A percentile compares a stretch with the other conserved stretches of the same genome.
Evolutionary conservation across 2,888 invertebrate genomes (phyloP).

Genomic region (Temnothorax unifasciatus): DNA sequence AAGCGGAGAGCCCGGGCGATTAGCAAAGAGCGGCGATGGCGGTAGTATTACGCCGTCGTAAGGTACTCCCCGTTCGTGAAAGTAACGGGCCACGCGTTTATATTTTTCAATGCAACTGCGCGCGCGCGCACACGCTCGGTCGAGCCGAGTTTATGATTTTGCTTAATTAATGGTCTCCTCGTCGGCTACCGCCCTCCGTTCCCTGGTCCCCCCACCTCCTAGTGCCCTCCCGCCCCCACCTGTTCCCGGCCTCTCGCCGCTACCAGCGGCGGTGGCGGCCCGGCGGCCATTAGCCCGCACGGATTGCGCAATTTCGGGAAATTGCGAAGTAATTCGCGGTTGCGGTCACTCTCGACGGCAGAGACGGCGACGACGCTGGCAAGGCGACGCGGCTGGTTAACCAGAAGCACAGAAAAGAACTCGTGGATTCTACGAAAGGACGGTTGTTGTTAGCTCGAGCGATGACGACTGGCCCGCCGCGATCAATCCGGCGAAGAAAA

Average conservation of each 20-base stretch:
- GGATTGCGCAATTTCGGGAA: constrained; percentile 82
- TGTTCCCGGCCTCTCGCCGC: constrained; percentile 36
- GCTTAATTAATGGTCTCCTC: constrained; percentile 79
- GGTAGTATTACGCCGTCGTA: neutral
- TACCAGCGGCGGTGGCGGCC: constrained; percentile 57
- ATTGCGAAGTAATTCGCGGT: constrained; percentile 80
- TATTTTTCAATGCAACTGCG: constrained; percentile 71
- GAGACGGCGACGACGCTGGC: constrained; percentile 21
- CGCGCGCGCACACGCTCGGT: constrained; percentile 24
- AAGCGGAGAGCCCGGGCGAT: constrained; percentile 46
- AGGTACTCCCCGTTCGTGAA: constrained; percentile 68
- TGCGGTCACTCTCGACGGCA: constrained; percentile 69
- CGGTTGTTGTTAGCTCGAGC: constrained; percentile 63
- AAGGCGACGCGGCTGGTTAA: neutral
- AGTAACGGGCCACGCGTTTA: constrained; percentile 71
- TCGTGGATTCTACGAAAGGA: constrained; percentile 77
- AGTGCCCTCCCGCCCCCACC: neutral
- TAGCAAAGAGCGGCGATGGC: constrained; percentile 38
- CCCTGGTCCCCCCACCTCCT: neutral
- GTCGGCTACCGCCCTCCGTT: constrained; percentile 40
- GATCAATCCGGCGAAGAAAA: constrained; percentile 59
- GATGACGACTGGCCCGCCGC: constrained; percentile 46
- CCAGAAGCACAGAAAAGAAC: constrained; percentile 52
- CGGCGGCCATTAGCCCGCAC: constrained; percentile 75
- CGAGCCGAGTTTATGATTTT: constrained; percentile 79